Evolutionary conservation across 2,113 vertebrate genomes (phyloP).

Genomic region (Corythaeola cristata): DNA sequence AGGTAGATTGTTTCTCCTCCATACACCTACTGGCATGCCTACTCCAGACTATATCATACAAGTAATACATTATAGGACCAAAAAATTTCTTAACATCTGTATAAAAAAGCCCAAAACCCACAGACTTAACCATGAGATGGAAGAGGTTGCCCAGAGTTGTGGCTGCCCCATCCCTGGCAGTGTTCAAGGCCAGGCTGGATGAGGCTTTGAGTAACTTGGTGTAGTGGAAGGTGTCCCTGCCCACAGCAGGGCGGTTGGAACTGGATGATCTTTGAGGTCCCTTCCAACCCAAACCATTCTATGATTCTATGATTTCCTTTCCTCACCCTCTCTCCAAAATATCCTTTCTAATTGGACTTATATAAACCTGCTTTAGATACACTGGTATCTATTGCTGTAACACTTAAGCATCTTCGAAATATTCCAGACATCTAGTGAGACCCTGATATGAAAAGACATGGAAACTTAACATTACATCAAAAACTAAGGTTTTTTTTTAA

Average conservation of each 20-base stretch:
- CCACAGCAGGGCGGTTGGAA: no score
- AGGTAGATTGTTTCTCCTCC: neutral
- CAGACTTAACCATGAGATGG: neutral
- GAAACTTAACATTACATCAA: neutral
- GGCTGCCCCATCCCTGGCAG: no score
- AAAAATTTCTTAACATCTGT: neutral
- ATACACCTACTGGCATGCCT: no score
- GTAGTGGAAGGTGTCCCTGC: no score
- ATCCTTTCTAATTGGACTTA: neutral
- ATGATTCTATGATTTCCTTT: neutral
- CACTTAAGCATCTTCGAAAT: neutral
- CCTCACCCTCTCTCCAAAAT: neutral
- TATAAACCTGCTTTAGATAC: neutral
- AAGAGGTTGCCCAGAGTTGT: no score
- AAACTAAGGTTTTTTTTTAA: neutral
- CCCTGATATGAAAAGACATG: neutral
- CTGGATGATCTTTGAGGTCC: no score
- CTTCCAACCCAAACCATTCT: no score
- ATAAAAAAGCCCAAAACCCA: neutral
- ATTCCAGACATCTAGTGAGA: neutral
- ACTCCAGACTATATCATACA: neutral
- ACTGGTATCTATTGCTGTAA: neutral
- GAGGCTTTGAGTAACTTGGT: no score
- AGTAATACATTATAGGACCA: rapidly evolving
- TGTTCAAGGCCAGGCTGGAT: no score